phyloP scores from a whole-genome alignment of 2,113 vertebrate species.

The Crotalus viridis region DNA sequence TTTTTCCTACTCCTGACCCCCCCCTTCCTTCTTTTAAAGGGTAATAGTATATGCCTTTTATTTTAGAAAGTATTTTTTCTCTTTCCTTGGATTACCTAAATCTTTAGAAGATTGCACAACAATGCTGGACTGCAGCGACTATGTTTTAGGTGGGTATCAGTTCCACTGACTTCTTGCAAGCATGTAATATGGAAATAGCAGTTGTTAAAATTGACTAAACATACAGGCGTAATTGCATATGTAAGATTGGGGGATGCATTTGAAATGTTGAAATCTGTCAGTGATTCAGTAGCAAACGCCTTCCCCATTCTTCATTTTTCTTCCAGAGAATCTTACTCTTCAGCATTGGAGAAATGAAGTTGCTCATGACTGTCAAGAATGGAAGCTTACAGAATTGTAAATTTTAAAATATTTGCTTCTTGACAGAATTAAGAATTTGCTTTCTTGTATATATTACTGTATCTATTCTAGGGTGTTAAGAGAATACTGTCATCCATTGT shows the following conservation, averaged over 20 bases:
- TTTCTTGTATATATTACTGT: slow-evolving; percentile 18
- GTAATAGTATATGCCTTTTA: slow-evolving; percentile 66
- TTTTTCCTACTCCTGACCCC: slow-evolving; percentile 65
- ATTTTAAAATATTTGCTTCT: slow-evolving; percentile 41
- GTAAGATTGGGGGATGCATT: slow-evolving; percentile 55
- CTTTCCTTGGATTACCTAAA: slow-evolving; percentile 68
- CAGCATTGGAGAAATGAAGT: slow-evolving; percentile 12
- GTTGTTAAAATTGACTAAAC: slow-evolving; percentile 70
- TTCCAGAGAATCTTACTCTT: slow-evolving; percentile 33
- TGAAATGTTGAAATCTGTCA: slow-evolving; percentile 53
- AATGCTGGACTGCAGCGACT: slow-evolving; percentile 84
- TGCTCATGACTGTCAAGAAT: slow-evolving; percentile 30
- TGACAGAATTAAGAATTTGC: slow-evolving; percentile 20
- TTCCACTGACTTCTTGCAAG: slow-evolving; percentile 65
- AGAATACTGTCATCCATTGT: neutral
- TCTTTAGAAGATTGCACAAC: slow-evolving; percentile 71
- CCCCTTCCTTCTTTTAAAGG: slow-evolving; percentile 58
- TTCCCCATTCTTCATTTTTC: slow-evolving; percentile 38
- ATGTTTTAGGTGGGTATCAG: slow-evolving; percentile 80
- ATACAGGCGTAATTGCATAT: slow-evolving; percentile 69
- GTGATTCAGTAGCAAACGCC: slow-evolving; percentile 49
- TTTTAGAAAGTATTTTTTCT: slow-evolving; percentile 61
- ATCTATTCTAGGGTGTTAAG: neutral
- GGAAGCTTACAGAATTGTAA: slow-evolving; percentile 49
- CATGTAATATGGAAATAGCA: slow-evolving; percentile 71